Conservation (phyloP, 2,113 vertebrate species). For the Leucoraja erinaceus region DNA sequence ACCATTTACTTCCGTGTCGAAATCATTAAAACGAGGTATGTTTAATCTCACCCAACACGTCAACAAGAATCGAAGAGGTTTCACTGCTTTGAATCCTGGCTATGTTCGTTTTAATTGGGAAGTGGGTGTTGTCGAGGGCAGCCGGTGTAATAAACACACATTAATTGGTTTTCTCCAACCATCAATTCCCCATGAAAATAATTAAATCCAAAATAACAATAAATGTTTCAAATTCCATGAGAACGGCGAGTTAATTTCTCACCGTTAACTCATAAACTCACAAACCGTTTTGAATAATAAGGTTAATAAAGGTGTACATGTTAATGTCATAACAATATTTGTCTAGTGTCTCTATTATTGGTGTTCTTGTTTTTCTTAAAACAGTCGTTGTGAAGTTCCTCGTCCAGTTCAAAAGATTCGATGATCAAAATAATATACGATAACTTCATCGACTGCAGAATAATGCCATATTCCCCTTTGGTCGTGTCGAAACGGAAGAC, state of each 20-base stretch:
- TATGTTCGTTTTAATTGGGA: background rate
- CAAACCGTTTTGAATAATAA: too few relatives aligned
- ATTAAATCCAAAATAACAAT: background rate
- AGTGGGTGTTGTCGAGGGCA: background rate
- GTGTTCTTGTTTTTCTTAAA: background rate
- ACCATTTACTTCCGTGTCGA: slow-evolving; percentile 19
- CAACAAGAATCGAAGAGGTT: background rate
- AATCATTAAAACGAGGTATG: slow-evolving; percentile 12
- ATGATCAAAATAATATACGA: background rate
- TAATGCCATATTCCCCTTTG: background rate
- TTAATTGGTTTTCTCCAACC: background rate
- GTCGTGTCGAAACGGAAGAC: background rate
- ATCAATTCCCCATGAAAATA: background rate
- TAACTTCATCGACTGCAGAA: background rate
- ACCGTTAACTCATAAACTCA: background rate
- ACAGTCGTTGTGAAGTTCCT: background rate
- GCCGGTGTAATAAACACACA: background rate
- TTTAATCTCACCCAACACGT: background rate
- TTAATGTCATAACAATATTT: background rate
- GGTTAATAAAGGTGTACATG: background rate
- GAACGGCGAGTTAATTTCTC: background rate
- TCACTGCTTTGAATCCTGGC: too few relatives aligned
- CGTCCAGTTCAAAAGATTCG: background rate
- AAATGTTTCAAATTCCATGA: background rate
- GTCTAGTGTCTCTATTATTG: background rate